Conservation (phyloP, 2,888 invertebrate genomes). For the Matsumyia berberina region DNA sequence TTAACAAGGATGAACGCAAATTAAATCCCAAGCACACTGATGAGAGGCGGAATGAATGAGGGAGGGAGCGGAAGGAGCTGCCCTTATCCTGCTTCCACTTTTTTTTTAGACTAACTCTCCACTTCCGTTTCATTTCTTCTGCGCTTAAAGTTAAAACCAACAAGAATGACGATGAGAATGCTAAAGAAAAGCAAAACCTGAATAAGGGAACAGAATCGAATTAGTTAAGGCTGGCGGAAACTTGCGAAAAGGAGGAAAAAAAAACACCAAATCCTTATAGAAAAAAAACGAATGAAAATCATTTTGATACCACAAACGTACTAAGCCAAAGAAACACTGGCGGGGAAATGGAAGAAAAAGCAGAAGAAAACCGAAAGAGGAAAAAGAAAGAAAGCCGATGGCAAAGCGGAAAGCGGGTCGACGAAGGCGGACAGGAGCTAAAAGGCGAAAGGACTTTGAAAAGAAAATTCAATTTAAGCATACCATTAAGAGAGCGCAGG, state of each 20-base stretch:
- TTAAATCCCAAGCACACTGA: constrained; percentile 29
- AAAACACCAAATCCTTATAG: neutral
- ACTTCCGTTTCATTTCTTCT: constrained; percentile 57
- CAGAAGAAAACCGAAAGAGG: neutral
- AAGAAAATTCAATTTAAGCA: constrained; percentile 75
- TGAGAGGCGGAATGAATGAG: neutral
- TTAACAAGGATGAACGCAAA: constrained; percentile 58
- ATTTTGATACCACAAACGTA: constrained; percentile 63
- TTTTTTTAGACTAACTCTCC: constrained; percentile 48
- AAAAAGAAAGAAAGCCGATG: constrained; percentile 10
- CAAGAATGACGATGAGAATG: constrained; percentile 13
- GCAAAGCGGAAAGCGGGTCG: constrained; percentile 15
- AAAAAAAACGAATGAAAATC: constrained; percentile 42
- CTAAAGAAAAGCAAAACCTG: constrained; percentile 37
- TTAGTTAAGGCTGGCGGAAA: constrained; percentile 69
- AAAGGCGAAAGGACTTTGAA: constrained; percentile 50
- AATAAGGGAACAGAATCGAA: constrained; percentile 65
- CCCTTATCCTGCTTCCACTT: constrained; percentile 32
- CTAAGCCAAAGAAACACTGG: constrained; percentile 41
- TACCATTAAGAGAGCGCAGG: constrained; percentile 65
- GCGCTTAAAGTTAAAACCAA: constrained; percentile 51
- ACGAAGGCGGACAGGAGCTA: constrained; percentile 20
- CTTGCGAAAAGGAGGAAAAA: constrained; percentile 44
- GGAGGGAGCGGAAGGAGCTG: too few relatives aligned
- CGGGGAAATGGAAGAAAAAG: constrained; percentile 10